Evolutionary conservation across 64 coral and sea anemone genomes (phyloP), one percentile per base, ranked within the genome.

Genomic region (Actinia tenebrosa): DNA sequence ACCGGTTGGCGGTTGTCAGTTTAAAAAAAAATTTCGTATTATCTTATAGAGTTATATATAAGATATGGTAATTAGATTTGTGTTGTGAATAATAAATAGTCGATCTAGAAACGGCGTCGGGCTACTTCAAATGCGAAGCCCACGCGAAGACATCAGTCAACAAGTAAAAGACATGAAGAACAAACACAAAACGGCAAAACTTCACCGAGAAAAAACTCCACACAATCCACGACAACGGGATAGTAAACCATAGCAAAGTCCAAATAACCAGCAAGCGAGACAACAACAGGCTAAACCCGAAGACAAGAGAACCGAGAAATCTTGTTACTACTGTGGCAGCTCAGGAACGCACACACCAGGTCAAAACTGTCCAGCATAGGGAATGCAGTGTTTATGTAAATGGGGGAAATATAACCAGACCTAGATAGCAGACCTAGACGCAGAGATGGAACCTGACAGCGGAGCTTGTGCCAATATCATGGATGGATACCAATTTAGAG

Each of bases 401-500:
- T 89, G 94, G 62, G 77, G 90, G 3, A 92, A 87, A 27, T 89
- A 92, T 68, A 96, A 92, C 56, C 94, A 90, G 6, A 77, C 86
- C 16, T 78, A 45, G 63, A 91, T 91, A 79, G 89, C 60, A 60
- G 89, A 91, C 62, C 58, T 84, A 44, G 82, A 90, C 53, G 80
- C 89, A 59, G 44, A 90, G n/a, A 23, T 90, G 19, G 68, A 79
- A 46, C 86, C 64, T 27, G 89, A 91, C 10, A 79, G 89, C 55
- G 83, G 89, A 86, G 83, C 89, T 10, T 80, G 64, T 56, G 64
- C 63, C 25, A 90, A 90, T 27, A 95, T 95, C 20, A 95, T 95
- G 94, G 90, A 95, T 22, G 87, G 89, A 64, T 92, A 98, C 79
- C 95, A 98, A 58, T 98, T 91, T 77, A 91, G 54, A 52, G 89